Conservation (phyloP, 2,888 invertebrate genomes). For the Odontomyia ornata region DNA sequence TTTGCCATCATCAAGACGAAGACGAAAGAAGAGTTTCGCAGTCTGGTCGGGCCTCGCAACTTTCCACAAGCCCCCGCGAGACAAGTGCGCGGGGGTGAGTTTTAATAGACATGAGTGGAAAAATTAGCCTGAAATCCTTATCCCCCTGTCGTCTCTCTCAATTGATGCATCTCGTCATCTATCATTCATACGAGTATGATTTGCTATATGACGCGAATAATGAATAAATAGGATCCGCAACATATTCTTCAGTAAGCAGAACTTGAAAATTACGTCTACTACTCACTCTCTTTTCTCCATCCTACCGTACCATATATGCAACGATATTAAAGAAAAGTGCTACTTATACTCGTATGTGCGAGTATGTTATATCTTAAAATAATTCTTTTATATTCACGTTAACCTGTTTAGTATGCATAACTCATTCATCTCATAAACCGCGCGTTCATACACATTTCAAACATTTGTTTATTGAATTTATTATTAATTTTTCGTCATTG, state of each 20-base stretch:
- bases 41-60: too few species aligned
- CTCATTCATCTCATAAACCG: constrained; percentile 43
- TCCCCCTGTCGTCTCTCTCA: constrained; percentile 12
- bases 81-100: too few species aligned
- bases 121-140: constrained; percentile 45
- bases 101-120: background rate
- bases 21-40: background rate
- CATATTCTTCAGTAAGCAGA: background rate
- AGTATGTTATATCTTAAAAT: too few species aligned
- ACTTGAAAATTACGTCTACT: background rate
- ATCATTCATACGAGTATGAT: too few species aligned
- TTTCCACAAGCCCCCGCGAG: too few species aligned
- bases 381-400: background rate
- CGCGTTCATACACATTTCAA: constrained; percentile 40
- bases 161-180: background rate
- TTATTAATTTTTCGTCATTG: constrained; percentile 47
- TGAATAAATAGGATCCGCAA: background rate
- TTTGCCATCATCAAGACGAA: background rate
- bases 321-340: too few species aligned
- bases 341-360: background rate
- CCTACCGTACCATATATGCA: too few species aligned
- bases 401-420: constrained; percentile 48
- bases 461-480: constrained; percentile 51
- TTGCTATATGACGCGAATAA: background rate
- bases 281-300: too few species aligned